Conservation (phyloP, 2,888 invertebrate species). For the Mythimna albipuncta region DNA sequence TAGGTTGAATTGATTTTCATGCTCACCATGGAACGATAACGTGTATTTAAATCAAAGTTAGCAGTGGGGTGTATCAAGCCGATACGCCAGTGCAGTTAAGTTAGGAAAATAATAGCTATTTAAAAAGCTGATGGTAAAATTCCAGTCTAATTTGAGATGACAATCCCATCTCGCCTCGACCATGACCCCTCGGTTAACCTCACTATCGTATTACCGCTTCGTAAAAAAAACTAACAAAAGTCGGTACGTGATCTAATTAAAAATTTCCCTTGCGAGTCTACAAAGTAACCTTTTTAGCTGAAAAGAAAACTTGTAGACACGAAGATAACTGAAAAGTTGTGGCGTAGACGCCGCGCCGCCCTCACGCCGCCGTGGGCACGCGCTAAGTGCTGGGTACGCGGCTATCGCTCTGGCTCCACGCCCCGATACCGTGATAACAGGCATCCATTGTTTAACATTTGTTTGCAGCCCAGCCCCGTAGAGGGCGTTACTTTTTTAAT, state of each 20-base stretch:
- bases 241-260: conserved; percentile 67
- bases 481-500: conserved; percentile 59
- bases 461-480: conserved; percentile 47
- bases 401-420: conserved; percentile 51
- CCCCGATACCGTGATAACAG: conserved; percentile 53
- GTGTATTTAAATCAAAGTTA: not conserved
- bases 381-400: conserved; percentile 55
- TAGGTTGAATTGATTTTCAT: not conserved
- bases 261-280: conserved; percentile 54
- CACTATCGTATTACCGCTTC: conserved; percentile 43
- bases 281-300: conserved; percentile 60
- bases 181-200: conserved; percentile 22
- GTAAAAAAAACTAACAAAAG: conserved; percentile 52
- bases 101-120: not conserved
- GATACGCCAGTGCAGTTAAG: no score
- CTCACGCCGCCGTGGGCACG: conserved; percentile 52
- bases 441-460: conserved; percentile 59
- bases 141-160: not conserved
- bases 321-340: conserved; percentile 63
- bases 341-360: conserved; percentile 36
- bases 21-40: not conserved
- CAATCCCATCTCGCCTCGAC: not conserved
- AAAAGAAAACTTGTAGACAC: conserved; percentile 65
- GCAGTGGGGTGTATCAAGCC: not conserved
- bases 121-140: not conserved